Evolutionary conservation across 2,888 invertebrate genomes (phyloP), one percentile per base, ranked within the genome.

Genomic region (Ichneumon xanthorius): DNA sequence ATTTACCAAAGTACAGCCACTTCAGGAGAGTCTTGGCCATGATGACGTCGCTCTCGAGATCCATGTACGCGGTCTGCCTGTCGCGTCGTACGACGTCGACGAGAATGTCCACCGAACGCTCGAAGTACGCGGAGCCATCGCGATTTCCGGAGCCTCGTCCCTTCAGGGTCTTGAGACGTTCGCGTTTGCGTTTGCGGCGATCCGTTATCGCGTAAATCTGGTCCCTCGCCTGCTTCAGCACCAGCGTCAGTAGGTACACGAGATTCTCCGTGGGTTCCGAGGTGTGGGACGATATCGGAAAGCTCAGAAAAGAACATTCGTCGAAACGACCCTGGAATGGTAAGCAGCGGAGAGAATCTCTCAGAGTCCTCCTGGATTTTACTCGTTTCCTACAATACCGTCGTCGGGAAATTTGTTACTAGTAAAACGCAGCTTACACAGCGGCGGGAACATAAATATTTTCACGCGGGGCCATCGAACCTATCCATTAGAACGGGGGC

Each of bases 211-310:
- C 86, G 83, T 90, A 88, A 19, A 92, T 89, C 65, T 95, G 93
- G 79, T 96, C 96, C 45, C 95, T 93, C 0, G 96, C 96, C 92
- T 96, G 96, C 81, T 96, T 96, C 89, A 96, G 92, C 89, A 96
- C 95, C 73, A 96, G 95, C 14, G 95, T 95, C 82, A 96, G 89
- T 2, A 96, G 94, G 88, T 96, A 96, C 84, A 96, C 95, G 78
- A 96, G 93, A 82, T 96, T 96, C 89, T 96, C 96, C 0, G 95
- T 91, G 0, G 94, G 93, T 86, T 95, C 95, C 75, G 87, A 86
- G 0, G 84, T 72, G 45, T 88, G 86, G n/a, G 88, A 85, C 9
- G 89, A 81, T 67, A 85, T 80, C 37, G 90, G 87, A 61, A 89
- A 88, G 76, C 88, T 91, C 75, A 89, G 84, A 40, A 89, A 90